Base-by-base conservation (phyloP, 1,140 invertebrate genomes). In the Heliconius nattereri region DNA sequence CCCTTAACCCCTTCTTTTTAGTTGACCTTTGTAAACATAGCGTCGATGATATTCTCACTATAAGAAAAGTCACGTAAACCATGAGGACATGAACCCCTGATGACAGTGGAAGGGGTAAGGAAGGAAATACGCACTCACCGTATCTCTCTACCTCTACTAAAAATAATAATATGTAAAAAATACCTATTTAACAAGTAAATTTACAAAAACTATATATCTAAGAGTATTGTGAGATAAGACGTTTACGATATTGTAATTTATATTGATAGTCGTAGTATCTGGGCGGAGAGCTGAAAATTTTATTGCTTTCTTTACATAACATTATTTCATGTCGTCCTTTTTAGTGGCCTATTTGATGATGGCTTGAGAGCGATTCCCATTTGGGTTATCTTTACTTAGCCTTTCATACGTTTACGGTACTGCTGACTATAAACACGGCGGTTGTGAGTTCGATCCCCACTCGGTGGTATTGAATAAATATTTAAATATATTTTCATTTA, bases 191-290 rank as follows among this genome's bases (percentile, higher is more conserved):
- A 20, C 3, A 60, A 9, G 9, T 60, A 60, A 60, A 60, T n/a
- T 60, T 11, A 2, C 54, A 60, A 60, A 60, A 60, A 60, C 54
- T 60, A 60, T 60, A 57, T 57, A 23, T 57, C 3, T 57, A 26
- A 26, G 11, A 29, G 11, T 26, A 26, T 26, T 11, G 23, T 66
- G 23, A 26, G 9, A 66, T 29, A 26, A 66, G 60, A 66, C 60
- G 60, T 66, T 66, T 66, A 66, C 60, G 60, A 66, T 26, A 9
- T 66, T 66, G 60, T 66, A 26, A 66, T 66, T 66, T 66, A 66
- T 66, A 66, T 66, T 66, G 23, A 11, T 29, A 66, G 60, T 29
- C 9, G 60, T 29, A n/a, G 60, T 29, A 16, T 66, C 60, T 66
- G 26, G 60, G n/a, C n/a, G 20, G 13, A 29, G 60, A 66, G 60